These are phyloP conservation scores for Lamprologus tigripictilis DNA, from an alignment of 2,113 vertebrate species.

Conservation along the genomic window DNA sequence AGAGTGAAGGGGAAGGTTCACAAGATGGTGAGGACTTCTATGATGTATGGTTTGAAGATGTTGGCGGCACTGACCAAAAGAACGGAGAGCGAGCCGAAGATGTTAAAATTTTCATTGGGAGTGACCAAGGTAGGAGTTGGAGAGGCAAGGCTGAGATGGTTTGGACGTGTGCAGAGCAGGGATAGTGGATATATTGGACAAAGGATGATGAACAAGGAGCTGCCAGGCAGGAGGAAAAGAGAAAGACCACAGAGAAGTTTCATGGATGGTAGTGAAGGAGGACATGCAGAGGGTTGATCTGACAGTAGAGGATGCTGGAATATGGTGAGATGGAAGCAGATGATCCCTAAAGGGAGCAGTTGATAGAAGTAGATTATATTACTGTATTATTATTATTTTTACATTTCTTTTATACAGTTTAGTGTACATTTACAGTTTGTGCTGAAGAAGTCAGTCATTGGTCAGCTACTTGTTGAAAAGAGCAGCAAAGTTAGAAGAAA, in stretches of 20 bases:
- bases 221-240: neutral
- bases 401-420: neutral
- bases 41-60: neutral
- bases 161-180: neutral
- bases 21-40: neutral
- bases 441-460: neutral
- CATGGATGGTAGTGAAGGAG: neutral
- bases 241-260: neutral
- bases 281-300: neutral
- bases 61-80: fast-evolving
- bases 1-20: neutral
- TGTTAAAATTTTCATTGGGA: neutral
- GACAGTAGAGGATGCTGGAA: neutral
- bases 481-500: neutral
- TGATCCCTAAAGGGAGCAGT: neutral
- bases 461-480: neutral
- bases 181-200: neutral
- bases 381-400: fast-evolving
- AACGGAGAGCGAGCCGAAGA: fast-evolving
- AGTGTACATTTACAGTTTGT: fast-evolving
- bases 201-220: neutral
- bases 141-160: neutral
- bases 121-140: neutral
- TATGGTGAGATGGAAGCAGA: neutral
- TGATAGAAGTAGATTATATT: neutral